Evolutionary conservation across 2,113 vertebrate species (phyloP).

Genomic region (Pollimyrus isidori): DNA sequence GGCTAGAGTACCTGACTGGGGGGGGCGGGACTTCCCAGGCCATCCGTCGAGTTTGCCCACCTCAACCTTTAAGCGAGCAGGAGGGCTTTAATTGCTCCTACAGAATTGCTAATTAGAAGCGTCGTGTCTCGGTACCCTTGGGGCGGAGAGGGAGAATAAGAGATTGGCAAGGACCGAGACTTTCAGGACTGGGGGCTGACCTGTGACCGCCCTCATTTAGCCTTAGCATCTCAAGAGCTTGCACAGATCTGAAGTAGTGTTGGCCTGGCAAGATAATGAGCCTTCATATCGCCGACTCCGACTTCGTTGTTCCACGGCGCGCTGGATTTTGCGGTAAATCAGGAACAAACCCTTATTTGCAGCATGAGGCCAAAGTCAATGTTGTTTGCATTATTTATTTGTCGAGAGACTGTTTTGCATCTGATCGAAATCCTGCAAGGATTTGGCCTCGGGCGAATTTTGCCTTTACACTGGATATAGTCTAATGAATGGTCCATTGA

Average conservation of each 20-base stretch:
- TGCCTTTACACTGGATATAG: background rate
- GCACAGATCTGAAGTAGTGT: background rate
- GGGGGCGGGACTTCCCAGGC: slow-evolving; percentile 37
- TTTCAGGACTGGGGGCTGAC: slow-evolving; percentile 42
- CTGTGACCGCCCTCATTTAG: slow-evolving; percentile 49
- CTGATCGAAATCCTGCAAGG: background rate
- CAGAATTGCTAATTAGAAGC: background rate
- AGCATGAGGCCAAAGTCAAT: background rate
- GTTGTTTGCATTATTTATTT: slow-evolving; percentile 10
- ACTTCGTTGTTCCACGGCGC: background rate
- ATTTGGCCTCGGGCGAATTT: background rate
- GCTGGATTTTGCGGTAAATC: background rate
- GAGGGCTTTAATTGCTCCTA: background rate
- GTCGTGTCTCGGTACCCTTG: background rate
- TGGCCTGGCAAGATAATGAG: background rate
- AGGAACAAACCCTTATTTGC: background rate
- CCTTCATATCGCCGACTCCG: too few relatives aligned
- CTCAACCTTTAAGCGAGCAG: slow-evolving; percentile 26
- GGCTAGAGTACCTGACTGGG: slow-evolving; percentile 24
- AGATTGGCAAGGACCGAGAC: slow-evolving; percentile 10
- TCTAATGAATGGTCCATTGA: background rate
- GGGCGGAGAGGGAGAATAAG: background rate
- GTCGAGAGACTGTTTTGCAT: background rate
- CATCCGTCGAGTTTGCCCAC: slow-evolving; percentile 27
- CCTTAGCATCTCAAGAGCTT: slow-evolving; percentile 35